Percentiles rank a stretch among this genome's conserved stretches.
phyloP scores from a whole-genome alignment of 2,888 invertebrate species.

The Gymnocheta viridis region DNA sequence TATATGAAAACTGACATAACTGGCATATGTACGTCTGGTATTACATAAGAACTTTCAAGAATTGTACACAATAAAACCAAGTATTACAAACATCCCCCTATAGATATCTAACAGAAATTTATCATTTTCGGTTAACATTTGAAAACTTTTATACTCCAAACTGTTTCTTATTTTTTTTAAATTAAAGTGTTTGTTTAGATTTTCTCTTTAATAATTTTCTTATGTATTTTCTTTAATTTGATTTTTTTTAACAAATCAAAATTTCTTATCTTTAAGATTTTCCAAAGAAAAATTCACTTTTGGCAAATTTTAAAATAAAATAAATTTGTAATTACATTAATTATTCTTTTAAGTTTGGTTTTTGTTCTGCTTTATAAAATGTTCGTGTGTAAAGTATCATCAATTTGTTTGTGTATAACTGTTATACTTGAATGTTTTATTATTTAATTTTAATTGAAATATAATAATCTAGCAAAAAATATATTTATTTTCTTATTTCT shows the following conservation, averaged over 20 bases:
- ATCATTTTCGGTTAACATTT: background rate
- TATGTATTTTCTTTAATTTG: constrained; percentile 21
- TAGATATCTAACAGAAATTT: too few species aligned
- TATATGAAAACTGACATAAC: too few species aligned
- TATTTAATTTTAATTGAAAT: constrained; percentile 62
- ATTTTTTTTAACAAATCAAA: constrained; percentile 13
- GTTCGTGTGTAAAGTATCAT: constrained; percentile 58
- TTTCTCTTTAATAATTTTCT: background rate
- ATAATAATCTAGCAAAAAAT: constrained; percentile 77
- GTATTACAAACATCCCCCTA: too few species aligned
- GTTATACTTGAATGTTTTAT: constrained; percentile 40
- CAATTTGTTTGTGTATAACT: constrained; percentile 42
- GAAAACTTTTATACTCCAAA: constrained; percentile 17
- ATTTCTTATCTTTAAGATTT: constrained; percentile 3
- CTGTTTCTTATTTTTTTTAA: constrained; percentile 9
- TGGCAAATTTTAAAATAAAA: constrained; percentile 19
- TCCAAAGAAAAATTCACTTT: background rate
- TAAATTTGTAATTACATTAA: too few species aligned
- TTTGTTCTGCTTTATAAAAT: constrained; percentile 61
- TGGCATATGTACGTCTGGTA: too few species aligned
- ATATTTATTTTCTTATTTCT: constrained; percentile 64
- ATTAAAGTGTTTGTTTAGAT: background rate
- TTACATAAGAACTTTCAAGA: too few species aligned
- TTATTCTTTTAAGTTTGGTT: constrained; percentile 5
- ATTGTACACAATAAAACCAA: too few species aligned